Conservation (phyloP, 2,797 vertebrate genomes). For the Podarcis lilfordi region DNA sequence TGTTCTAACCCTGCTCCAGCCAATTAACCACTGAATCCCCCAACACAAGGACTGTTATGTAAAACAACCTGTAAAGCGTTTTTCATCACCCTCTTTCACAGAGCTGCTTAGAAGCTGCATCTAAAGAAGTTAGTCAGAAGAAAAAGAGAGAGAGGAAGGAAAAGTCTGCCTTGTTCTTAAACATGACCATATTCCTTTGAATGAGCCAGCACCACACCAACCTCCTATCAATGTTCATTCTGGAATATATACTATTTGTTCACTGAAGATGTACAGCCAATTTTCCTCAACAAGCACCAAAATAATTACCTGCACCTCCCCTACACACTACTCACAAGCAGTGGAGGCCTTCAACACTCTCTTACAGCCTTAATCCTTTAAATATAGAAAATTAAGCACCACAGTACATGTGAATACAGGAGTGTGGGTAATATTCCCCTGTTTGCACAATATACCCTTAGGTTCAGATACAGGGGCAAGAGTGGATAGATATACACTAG, state of each 20-base stretch:
- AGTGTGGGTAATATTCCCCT: no score
- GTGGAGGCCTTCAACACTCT: background rate
- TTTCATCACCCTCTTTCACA: background rate
- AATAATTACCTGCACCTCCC: no score
- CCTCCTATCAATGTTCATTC: background rate
- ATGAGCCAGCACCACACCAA: background rate
- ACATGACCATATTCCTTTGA: background rate
- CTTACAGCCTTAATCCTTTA: background rate
- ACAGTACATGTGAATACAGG: background rate
- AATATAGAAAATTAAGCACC: background rate
- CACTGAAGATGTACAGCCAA: background rate
- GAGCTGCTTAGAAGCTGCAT: background rate
- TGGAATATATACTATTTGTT: background rate
- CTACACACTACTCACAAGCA: background rate
- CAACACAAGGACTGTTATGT: no score
- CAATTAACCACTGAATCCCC: fast-evolving
- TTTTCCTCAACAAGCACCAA: background rate
- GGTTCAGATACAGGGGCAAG: background rate
- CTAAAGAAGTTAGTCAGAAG: background rate
- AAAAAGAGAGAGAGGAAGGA: background rate
- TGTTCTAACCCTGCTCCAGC: background rate
- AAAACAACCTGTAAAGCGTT: background rate
- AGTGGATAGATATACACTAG: background rate
- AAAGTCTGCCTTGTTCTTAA: background rate
- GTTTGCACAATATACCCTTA: background rate